Base-by-base conservation (phyloP, 2,113 vertebrate species). In the Hymenochirus boettgeri region DNA sequence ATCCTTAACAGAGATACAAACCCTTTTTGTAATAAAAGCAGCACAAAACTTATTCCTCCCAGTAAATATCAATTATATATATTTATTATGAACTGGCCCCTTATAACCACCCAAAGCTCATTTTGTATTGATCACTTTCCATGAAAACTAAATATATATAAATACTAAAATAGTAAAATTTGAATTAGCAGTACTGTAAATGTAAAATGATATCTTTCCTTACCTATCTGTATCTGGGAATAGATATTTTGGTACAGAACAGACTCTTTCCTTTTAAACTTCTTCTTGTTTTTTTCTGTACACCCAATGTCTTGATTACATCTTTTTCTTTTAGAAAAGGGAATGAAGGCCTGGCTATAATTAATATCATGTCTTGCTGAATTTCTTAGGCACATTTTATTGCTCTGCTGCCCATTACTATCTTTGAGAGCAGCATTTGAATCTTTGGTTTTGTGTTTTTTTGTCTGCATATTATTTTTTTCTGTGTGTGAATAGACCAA, bases 151-250 rank as follows among this genome's bases (percentile, higher is more conserved):
- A n/a, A n/a, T n/a, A n/a, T n/a, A n/a, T n/a, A n/a, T n/a, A n/a
- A n/a, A n/a, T n/a, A n/a, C n/a, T n/a, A n/a, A n/a, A n/a, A n/a
- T n/a, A n/a, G n/a, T n/a, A n/a, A n/a, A n/a, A n/a, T n/a, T n/a
- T n/a, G n/a, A n/a, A n/a, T n/a, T n/a, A n/a, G n/a, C n/a, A n/a
- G n/a, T n/a, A n/a, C n/a, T n/a, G n/a, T n/a, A n/a, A n/a, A n/a
- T n/a, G n/a, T n/a, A n/a, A n/a, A n/a, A n/a, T n/a, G n/a, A n/a
- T 15, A 13, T 42, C 39, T 21, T 1, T 1, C 24, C 88, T 96
- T 92, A 96, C 94, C 93, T 70, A 96, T 76, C 65, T 94, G 88
- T 81, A 86, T 92, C 85, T 97, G 94, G 74, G 87, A 82, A 88
- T 87, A 95, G 78, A 83, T 89, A 48, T 87, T 87, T 61, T 93